Conservation (phyloP, 37 sponge, comb jelly and placozoan genomes). For the Diacarnus erythraeanus region DNA sequence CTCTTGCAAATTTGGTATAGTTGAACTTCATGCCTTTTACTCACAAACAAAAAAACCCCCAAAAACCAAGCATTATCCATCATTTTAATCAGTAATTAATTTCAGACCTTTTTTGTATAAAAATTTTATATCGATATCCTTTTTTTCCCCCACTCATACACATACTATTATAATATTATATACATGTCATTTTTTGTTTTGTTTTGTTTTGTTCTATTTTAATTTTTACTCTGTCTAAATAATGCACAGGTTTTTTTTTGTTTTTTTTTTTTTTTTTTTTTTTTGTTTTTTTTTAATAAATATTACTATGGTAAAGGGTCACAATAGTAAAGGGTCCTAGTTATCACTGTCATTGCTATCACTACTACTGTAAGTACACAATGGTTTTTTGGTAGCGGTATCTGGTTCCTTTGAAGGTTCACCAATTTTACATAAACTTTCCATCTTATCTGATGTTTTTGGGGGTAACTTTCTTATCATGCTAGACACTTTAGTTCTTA, state of each 20-base stretch:
- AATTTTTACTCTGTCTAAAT: not conserved
- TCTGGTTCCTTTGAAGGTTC: too few species aligned
- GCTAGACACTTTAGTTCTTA: not conserved
- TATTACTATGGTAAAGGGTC: not conserved
- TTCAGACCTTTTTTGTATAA: not conserved
- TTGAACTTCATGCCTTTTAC: not conserved
- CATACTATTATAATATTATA: not conserved
- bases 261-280: not conserved
- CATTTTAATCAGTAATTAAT: not conserved
- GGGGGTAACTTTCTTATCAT: not conserved
- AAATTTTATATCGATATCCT: not conserved
- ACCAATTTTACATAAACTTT: too few species aligned
- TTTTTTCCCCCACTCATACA: not conserved
- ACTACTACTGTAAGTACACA: conserved; percentile 13
- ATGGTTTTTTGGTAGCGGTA: not conserved
- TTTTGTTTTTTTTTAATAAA: not conserved
- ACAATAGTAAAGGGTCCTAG: not conserved
- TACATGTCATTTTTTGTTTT: not conserved
- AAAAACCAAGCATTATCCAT: not conserved
- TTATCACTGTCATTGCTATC: not conserved
- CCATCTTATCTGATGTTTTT: too few species aligned
- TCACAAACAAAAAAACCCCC: not conserved
- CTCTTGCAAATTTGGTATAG: conserved; percentile 83
- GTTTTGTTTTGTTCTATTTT: not conserved
- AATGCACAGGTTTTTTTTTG: not conserved